These are phyloP conservation scores for Ephialtes manifestator DNA, from an alignment of 2,888 invertebrate species.

Conservation along the genomic window DNA sequence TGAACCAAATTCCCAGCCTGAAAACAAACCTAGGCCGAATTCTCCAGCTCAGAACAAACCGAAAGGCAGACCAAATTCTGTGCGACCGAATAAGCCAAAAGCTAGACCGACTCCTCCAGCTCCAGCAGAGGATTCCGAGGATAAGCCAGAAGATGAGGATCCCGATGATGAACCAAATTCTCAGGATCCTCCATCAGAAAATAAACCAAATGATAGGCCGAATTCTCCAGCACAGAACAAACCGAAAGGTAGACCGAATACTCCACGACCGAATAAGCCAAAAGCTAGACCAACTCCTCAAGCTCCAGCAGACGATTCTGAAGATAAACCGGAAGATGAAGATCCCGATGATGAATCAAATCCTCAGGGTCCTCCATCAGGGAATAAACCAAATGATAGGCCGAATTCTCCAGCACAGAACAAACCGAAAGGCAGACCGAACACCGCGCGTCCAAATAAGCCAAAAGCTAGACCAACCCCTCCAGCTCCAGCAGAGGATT, in stretches of 20 bases:
- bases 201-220: neutral
- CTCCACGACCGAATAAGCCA: conserved; percentile 13
- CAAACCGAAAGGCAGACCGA: neutral
- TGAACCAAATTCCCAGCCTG: neutral
- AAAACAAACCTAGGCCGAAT: conserved; percentile 1
- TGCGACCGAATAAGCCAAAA: conserved; percentile 17
- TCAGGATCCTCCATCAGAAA: neutral
- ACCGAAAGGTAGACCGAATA: neutral
- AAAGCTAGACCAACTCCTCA: conserved; percentile 31
- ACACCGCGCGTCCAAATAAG: conserved; percentile 9
- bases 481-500: conserved; percentile 14
- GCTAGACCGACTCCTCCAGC: conserved; percentile 28
- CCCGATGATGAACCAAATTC: neutral
- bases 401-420: conserved; percentile 28
- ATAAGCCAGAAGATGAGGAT: conserved; percentile 35
- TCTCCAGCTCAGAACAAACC: conserved; percentile 22
- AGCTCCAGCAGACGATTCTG: conserved; percentile 15
- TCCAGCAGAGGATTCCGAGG: conserved; percentile 23
- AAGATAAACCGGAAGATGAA: conserved; percentile 36
- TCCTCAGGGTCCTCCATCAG: neutral
- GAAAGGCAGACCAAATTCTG: neutral
- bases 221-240: conserved; percentile 30
- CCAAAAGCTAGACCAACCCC: conserved; percentile 32
- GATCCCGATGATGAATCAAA: conserved; percentile 7
- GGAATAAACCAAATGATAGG: neutral